These are phyloP conservation scores for Uropsilus gracilis DNA, from an alignment of 2,113 vertebrate genomes.

Conservation along the genomic window DNA sequence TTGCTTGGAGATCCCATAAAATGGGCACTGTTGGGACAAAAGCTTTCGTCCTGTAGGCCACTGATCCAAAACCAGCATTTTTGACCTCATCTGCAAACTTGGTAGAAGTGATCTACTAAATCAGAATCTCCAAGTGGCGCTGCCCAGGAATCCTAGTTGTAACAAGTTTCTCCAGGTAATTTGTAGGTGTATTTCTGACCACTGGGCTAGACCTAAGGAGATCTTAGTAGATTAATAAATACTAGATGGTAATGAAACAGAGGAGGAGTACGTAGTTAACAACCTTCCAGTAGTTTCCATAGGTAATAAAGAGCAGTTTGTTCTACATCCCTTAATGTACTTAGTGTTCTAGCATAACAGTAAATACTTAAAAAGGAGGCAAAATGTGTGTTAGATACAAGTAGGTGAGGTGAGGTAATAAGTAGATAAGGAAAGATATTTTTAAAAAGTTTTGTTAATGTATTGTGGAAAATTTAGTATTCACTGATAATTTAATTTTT, in stretches of 20 bases:
- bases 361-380: neutral
- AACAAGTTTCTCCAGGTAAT: neutral
- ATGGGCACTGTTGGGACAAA: neutral
- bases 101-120: neutral
- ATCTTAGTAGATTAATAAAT: neutral
- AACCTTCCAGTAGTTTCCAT: neutral
- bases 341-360: neutral
- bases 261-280: neutral
- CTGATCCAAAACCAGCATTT: neutral
- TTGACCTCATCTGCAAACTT: neutral
- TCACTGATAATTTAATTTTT: constrained; percentile 47
- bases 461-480: neutral
- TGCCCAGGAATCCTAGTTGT: neutral
- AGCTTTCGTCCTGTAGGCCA: neutral
- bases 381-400: neutral
- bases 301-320: neutral
- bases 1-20: constrained; percentile 5
- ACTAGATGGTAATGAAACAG: neutral
- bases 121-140: neutral
- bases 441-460: neutral
- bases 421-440: neutral
- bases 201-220: neutral
- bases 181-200: neutral
- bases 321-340: neutral
- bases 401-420: neutral